phyloP scores from a whole-genome alignment of 2,113 vertebrate species.

The Notothenia coriiceps region DNA sequence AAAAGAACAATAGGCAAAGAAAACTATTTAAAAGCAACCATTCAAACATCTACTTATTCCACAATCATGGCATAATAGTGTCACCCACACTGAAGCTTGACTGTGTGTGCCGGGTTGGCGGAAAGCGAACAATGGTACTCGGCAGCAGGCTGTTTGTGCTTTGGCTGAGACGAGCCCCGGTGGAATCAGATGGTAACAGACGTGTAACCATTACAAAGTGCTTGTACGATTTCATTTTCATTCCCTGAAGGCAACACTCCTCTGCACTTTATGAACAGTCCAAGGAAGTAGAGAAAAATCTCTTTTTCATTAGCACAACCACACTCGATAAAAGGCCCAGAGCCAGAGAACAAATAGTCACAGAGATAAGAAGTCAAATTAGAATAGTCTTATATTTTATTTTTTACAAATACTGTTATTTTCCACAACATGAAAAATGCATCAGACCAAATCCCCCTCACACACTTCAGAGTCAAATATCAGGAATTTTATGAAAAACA shows the following conservation, averaged over 20 bases:
- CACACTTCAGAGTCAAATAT: constrained; percentile 22
- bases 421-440: constrained; percentile 40
- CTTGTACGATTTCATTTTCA: constrained; percentile 38
- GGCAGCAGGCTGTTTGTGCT: constrained; percentile 37
- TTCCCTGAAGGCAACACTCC: constrained; percentile 26
- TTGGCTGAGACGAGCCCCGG: constrained; percentile 46
- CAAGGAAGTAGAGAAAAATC: constrained; percentile 26
- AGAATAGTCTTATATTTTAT: constrained; percentile 66
- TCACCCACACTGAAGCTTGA: constrained; percentile 21
- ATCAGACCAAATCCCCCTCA: constrained; percentile 26
- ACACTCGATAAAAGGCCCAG: background rate
- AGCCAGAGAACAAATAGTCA: background rate
- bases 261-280: constrained; percentile 31
- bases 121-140: constrained; percentile 42
- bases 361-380: constrained; percentile 34
- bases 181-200: constrained; percentile 51
- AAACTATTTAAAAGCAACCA: constrained; percentile 41
- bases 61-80: constrained; percentile 23
- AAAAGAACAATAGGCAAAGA: constrained; percentile 28
- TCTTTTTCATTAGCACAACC: background rate
- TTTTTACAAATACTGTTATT: constrained; percentile 61
- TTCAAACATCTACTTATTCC: constrained; percentile 54
- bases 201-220: constrained; percentile 58
- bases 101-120: constrained; percentile 23
- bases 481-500: constrained; percentile 4